Conservation (phyloP, 2,113 vertebrate species). For the Tringa solitaria region DNA sequence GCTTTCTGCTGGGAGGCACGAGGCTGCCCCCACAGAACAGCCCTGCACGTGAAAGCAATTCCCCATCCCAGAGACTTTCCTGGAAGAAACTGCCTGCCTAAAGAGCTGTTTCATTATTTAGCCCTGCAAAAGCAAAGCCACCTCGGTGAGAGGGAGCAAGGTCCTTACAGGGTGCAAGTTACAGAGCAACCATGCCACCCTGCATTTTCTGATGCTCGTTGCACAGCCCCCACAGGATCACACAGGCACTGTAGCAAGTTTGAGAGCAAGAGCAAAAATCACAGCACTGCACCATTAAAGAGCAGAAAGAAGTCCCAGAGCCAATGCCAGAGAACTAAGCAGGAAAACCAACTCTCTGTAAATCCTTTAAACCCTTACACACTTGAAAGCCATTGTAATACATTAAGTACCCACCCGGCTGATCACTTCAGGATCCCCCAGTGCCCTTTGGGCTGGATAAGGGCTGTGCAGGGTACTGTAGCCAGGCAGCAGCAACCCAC, state of each 20-base stretch:
- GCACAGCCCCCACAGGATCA: not conserved
- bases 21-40: not conserved
- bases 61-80: not conserved
- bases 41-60: not conserved
- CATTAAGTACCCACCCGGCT: not conserved
- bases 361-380: not conserved
- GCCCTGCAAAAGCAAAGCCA: not conserved
- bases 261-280: not conserved
- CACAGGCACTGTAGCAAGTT: not conserved
- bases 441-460: not conserved
- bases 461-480: accelerated
- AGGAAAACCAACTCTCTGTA: not conserved
- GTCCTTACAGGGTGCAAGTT: not conserved
- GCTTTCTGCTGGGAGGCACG: not conserved
- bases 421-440: not conserved
- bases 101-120: not conserved
- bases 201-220: accelerated
- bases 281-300: not conserved
- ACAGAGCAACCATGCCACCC: not conserved
- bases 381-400: not conserved
- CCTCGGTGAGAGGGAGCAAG: not conserved
- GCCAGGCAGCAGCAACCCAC: not conserved
- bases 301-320: not conserved
- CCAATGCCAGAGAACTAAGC: not conserved
- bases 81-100: not conserved